Conservation (phyloP, 2,797 vertebrate genomes). For the Onychomys leucogaster region DNA sequence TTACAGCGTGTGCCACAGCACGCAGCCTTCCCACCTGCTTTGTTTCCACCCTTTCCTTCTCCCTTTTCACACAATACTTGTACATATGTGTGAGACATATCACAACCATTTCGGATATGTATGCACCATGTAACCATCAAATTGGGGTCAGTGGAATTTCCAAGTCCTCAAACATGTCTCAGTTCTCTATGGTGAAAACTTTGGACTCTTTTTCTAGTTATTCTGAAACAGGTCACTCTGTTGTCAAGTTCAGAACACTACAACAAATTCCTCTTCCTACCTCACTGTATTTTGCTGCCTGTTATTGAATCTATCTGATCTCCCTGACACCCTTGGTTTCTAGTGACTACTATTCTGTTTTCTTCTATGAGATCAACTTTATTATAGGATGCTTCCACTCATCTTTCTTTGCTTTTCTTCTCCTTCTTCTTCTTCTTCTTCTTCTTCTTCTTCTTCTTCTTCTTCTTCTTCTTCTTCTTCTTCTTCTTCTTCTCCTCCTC, state of each 20-base stretch:
- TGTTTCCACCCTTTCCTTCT: background rate
- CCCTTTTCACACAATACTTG: background rate
- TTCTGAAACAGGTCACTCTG: background rate
- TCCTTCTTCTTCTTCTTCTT: too few relatives aligned
- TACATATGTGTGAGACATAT: background rate
- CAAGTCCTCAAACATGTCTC: background rate
- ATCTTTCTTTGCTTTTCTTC: background rate
- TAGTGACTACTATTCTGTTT: background rate
- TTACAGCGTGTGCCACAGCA: background rate
- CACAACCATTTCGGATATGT: background rate
- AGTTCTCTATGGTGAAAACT: background rate
- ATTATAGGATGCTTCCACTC: background rate
- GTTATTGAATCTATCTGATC: background rate
- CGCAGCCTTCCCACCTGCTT: background rate
- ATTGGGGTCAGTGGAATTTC: background rate
- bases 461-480: too few relatives aligned
- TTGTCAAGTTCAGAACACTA: background rate
- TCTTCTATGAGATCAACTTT: background rate
- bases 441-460: too few relatives aligned
- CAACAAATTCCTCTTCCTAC: background rate
- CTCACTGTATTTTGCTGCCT: background rate
- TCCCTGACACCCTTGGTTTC: background rate
- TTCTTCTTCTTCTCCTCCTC: too few relatives aligned
- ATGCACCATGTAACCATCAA: background rate
- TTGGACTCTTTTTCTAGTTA: background rate